phyloP scores from a whole-genome alignment of 2,797 vertebrate species.

The Urosaurus nigricauda region DNA sequence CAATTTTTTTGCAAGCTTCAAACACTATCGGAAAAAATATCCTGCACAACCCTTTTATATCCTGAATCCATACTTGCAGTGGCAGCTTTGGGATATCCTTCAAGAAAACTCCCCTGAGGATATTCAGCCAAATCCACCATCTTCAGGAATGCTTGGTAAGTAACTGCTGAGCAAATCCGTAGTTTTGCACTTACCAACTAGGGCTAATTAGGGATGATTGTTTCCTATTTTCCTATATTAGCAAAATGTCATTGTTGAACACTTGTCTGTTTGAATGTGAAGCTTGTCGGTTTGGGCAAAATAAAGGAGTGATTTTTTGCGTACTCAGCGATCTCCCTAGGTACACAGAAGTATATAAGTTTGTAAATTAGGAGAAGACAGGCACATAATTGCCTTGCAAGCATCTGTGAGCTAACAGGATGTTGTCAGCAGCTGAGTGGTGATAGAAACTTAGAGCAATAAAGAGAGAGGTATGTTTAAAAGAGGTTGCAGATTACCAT shows the following conservation, averaged over 20 bases:
- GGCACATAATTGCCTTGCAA: not conserved
- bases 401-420: not conserved
- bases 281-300: not conserved
- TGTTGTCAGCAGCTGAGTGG: not conserved
- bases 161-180: not conserved
- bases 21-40: slow-evolving; percentile 71
- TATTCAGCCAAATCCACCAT: slow-evolving; percentile 84
- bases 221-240: not conserved
- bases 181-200: not conserved
- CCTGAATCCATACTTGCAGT: slow-evolving; percentile 82
- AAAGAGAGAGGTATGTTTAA: not conserved
- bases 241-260: not conserved
- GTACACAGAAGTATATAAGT: not conserved
- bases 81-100: slow-evolving; percentile 85
- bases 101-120: slow-evolving; percentile 81
- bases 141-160: slow-evolving; percentile 85
- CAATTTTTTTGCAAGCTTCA: slow-evolving; percentile 80
- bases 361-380: not conserved
- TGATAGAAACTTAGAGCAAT: not conserved
- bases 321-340: not conserved
- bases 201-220: not conserved
- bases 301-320: not conserved
- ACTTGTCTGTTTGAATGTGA: not conserved
- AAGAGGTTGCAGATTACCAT: not conserved
- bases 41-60: slow-evolving; percentile 84